Evolutionary conservation across 2,113 vertebrate genomes (phyloP).

Genomic region (Tauraco erythrolophus): DNA sequence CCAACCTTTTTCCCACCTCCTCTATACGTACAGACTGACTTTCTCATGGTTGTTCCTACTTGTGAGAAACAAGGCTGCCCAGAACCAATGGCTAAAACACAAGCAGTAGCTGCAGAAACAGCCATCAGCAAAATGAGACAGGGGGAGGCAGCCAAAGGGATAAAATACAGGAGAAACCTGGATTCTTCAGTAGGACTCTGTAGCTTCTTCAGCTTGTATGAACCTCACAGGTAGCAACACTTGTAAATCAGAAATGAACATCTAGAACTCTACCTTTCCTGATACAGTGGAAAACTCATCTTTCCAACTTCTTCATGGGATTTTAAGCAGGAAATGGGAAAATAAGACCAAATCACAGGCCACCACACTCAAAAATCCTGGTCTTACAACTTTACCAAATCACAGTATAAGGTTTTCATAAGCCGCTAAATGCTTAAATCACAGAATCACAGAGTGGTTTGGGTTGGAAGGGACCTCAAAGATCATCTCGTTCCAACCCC

Average conservation of each 20-base stretch:
- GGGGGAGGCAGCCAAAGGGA: not conserved
- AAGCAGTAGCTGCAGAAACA: not conserved
- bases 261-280: not conserved
- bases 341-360: not conserved
- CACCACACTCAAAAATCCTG: not conserved
- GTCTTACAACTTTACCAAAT: not conserved
- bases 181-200: not conserved
- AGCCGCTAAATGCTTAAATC: not conserved
- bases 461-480: no score
- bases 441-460: no score
- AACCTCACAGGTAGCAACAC: not conserved
- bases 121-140: not conserved
- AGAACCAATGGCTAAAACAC: not conserved
- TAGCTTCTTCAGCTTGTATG: rapidly evolving
- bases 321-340: not conserved
- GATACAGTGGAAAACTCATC: not conserved
- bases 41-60: not conserved
- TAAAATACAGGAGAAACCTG: not conserved
- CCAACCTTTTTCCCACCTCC: not conserved
- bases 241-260: not conserved
- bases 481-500: no score
- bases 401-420: not conserved
- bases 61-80: not conserved
- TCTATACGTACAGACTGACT: not conserved
- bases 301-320: not conserved